A percentile compares a stretch with the other conserved stretches of the same genome.
phyloP scores from a whole-genome alignment of 2,888 invertebrate genomes.

The Drosophila meridiana region DNA sequence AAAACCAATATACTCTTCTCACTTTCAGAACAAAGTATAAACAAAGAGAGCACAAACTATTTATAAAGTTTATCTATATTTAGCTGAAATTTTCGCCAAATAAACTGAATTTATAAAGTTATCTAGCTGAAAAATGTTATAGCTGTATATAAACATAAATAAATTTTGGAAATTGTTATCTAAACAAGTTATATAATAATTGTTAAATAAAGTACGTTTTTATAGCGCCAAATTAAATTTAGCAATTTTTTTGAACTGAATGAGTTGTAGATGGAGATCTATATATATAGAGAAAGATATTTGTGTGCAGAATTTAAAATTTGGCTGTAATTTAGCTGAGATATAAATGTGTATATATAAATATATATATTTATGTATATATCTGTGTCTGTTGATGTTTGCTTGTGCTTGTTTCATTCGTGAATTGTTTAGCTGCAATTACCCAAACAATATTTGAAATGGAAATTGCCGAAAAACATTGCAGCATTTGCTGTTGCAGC shows the following conservation, averaged over 20 bases:
- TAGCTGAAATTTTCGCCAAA: no score
- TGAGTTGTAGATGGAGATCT: background rate
- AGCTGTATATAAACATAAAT: background rate
- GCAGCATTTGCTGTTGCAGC: constrained; percentile 14
- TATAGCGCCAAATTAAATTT: background rate
- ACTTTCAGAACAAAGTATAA: background rate
- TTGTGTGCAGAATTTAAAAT: background rate
- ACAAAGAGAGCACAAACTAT: no score
- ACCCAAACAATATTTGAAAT: constrained; percentile 49
- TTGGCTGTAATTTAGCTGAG: background rate
- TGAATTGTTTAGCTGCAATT: constrained; percentile 43
- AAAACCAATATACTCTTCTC: background rate
- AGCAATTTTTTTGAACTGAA: background rate
- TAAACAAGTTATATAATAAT: constrained; percentile 8
- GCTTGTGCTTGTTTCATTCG: constrained; percentile 3
- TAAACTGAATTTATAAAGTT: background rate
- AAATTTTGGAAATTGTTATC: background rate
- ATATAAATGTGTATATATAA: background rate
- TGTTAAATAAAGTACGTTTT: constrained; percentile 1
- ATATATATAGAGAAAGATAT: background rate
- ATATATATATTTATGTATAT: background rate
- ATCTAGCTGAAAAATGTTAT: background rate
- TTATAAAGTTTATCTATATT: no score
- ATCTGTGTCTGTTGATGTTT: background rate
- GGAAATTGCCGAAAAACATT: constrained; percentile 32